These are phyloP conservation scores for Tiliacea aurago DNA, from an alignment of 2,888 invertebrate species.

Conservation along the genomic window DNA sequence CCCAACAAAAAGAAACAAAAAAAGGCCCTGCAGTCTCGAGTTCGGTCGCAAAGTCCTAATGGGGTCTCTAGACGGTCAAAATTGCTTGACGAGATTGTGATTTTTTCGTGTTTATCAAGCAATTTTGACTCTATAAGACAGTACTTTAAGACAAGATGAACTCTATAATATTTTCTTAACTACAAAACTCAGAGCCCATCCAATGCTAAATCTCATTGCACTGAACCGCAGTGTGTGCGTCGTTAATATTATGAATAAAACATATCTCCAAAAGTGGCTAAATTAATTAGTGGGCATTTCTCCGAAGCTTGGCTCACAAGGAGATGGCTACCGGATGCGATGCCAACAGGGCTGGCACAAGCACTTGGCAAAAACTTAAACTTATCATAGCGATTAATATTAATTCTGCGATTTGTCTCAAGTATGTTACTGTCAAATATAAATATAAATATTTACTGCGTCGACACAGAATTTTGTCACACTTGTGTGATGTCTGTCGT, in stretches of 20 bases:
- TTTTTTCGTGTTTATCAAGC: too few relatives aligned
- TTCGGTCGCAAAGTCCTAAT: too few relatives aligned
- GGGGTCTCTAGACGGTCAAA: too few relatives aligned
- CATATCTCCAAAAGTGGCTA: constrained; percentile 81
- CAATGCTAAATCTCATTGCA: constrained; percentile 30
- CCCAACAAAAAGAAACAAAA: too few relatives aligned
- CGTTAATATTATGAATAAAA: constrained; percentile 74
- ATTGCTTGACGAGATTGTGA: too few relatives aligned
- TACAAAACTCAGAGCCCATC: neutral
- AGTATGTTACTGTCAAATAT: neutral
- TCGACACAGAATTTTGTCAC: neutral
- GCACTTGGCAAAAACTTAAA: constrained; percentile 27
- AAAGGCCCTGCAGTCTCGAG: too few relatives aligned
- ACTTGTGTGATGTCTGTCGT: neutral
- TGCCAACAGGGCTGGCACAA: constrained; percentile 62
- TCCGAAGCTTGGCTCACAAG: constrained; percentile 69
- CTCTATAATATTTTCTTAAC: neutral
- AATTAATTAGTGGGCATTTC: constrained; percentile 82
- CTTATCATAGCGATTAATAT: constrained; percentile 12
- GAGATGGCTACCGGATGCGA: constrained; percentile 65
- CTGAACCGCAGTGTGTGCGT: constrained; percentile 39
- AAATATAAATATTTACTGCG: constrained; percentile 13
- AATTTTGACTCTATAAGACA: too few relatives aligned
- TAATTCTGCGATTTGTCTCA: constrained; percentile 24
- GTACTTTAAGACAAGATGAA: too few relatives aligned